Evolutionary conservation across 2,888 invertebrate genomes (phyloP), one percentile per base, ranked within the genome.

Genomic region (Coremacera marginata): DNA sequence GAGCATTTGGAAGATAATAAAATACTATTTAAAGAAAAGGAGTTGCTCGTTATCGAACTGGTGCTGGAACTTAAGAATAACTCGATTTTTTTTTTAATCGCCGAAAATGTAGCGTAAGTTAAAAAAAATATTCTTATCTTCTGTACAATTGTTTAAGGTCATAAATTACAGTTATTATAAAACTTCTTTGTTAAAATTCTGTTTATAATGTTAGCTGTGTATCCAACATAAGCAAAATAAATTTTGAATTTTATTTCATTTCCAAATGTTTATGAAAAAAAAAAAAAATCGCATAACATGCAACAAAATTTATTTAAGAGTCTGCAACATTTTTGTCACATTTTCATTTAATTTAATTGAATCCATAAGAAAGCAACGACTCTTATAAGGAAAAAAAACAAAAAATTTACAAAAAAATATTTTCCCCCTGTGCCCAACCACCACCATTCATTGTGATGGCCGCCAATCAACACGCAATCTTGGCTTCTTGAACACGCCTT

Each of bases 391-490:
- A 60, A 1, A 25, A 22, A n/a, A 19, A 57, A 57, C 0, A 3
- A 57, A 22, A 14, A 44, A 44, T 44, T 44, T 11, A 44, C 11
- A 44, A 44, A 44, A 44, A 44, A 11, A 11, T 44, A 4, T 44
- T 7, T 11, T 7, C 37, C 37, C 44, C 44, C 44, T 14, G 11
- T 44, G 11, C 44, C 44, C 44, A 44, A 44, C 44, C 44, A 44
- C 2, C n/a, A n/a, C 37, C 37, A 37, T 7, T 7, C 37, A 19
- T 2, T 22, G 55, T 8, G 16, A 7, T 19, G 49, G 34, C 27
- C 16, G 25, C 73, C 73, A 73, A 73, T 73, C 63, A 63, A 62
- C 63, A 27, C 49, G 22, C 49, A n/a, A 22, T 60, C 27, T 31
- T 27, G 27, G 22, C 14, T 19, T 8, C 44, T 16, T 31, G 73